These are phyloP conservation scores for Rhabdomys pumilio DNA, from an alignment of 2,797 vertebrate genomes.

Conservation along the genomic window DNA sequence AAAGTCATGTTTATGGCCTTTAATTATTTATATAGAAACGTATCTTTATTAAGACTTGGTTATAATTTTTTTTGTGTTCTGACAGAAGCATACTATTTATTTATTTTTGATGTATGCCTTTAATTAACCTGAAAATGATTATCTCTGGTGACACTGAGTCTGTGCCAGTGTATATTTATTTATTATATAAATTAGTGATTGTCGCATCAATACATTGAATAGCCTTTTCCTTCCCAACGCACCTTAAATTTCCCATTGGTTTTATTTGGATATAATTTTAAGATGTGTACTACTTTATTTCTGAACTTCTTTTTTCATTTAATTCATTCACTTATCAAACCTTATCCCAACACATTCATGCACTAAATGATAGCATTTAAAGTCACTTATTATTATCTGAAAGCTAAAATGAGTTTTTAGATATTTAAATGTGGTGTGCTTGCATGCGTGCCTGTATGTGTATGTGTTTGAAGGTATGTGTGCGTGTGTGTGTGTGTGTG, in stretches of 20 bases:
- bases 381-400: not conserved
- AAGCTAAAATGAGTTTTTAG: not conserved
- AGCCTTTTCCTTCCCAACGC: not conserved
- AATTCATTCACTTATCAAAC: conserved; percentile 3
- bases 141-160: not conserved
- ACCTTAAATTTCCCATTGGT: conserved; percentile 2
- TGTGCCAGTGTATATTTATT: conserved; percentile 12
- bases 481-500: accelerated
- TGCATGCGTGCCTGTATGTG: not conserved
- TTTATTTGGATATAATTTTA: conserved; percentile 15
- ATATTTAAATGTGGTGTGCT: not conserved
- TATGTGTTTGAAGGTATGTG: too few species aligned
- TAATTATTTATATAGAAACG: not conserved
- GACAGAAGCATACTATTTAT: not conserved
- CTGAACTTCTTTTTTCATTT: not conserved
- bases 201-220: not conserved
- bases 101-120: conserved; percentile 45
- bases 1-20: conserved; percentile 37
- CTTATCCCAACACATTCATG: not conserved
- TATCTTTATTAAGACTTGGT: not conserved
- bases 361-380: not conserved
- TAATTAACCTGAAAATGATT: not conserved
- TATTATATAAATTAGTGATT: conserved; percentile 9
- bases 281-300: not conserved
- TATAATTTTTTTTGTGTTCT: conserved; percentile 54